Evolutionary conservation across 2,888 invertebrate genomes (phyloP), one percentile per base, ranked within the genome.

Genomic region (Eupelmus urozonus): DNA sequence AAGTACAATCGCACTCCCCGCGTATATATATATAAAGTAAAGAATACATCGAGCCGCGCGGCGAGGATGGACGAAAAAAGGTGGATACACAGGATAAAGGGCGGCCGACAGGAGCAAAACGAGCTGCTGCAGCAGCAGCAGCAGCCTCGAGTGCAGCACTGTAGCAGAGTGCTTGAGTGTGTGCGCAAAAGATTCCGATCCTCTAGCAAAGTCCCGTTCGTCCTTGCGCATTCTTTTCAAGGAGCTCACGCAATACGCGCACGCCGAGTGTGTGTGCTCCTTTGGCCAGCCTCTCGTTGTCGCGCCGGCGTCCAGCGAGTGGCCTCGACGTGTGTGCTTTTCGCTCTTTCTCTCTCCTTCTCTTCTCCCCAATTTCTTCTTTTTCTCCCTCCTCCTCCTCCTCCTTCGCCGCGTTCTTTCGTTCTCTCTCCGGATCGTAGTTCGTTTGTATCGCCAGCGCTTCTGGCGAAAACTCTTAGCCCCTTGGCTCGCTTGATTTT

Each of bases 221-320:
- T 65, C 76, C 76, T 76, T 76, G 76, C 60, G 69, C 69, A 76
- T 69, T 69, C 76, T 76, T 76, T 62, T 51, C 76, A 76, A 76
- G 76, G 75, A 75, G 75, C 60, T 49, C 59, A 63, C 51, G 60
- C 71, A 49, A 49, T 53, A 49, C 72, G n/a, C 45, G 40, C 40
- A 23, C 23, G 63, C 53, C 45, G 63, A 9, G 20, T 2, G 16
- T 42, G 40, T 18, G 29, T 13, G 13, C n/a, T n/a, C n/a, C n/a
- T n/a, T n/a, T n/a, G 13, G 5, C 16, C 23, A 2, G 42, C 2
- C 42, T 40, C 42, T 5, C 42, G 23, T 27, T 16, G 59, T 16
- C 34, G 18, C 59, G 34, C 18, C 16, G 5, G 13, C 13, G 16
- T 16, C 20, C 5, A 9, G 27, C 57, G n/a, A n/a, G 27, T 49